phyloP scores from a whole-genome alignment of 53 echinoderm and acorn worm genomes.

The Mesocentrotus franciscanus region DNA sequence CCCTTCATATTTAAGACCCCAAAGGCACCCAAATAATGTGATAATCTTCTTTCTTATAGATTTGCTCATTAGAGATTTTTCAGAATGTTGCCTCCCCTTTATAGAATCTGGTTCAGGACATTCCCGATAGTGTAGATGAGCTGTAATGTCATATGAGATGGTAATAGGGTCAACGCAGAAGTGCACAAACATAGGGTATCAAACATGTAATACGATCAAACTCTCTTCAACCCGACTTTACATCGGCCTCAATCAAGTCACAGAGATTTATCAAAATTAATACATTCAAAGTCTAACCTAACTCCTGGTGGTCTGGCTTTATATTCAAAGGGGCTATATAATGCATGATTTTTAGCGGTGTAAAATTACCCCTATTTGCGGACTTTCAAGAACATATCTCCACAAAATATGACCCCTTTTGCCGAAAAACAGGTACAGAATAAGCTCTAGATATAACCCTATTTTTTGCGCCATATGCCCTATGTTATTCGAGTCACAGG shows the following conservation, averaged over 20 bases:
- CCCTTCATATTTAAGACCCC: too few species aligned
- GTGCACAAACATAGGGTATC: constrained; percentile 22
- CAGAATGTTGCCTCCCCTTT: background rate
- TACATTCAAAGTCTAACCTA: background rate
- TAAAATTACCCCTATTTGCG: too few species aligned
- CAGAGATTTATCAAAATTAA: background rate
- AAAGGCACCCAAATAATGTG: too few species aligned
- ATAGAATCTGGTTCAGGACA: background rate
- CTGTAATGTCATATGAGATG: background rate
- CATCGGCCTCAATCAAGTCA: background rate
- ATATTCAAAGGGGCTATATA: too few species aligned
- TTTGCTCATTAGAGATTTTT: background rate
- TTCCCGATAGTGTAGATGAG: background rate
- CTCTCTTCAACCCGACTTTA: background rate
- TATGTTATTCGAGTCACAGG: too few species aligned
- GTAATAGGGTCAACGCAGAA: constrained; percentile 2
- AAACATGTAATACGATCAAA: background rate
- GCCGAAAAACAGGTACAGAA: too few species aligned
- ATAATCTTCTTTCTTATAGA: too few species aligned
- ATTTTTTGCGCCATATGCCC: too few species aligned
- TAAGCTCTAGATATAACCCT: too few species aligned
- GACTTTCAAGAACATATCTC: too few species aligned
- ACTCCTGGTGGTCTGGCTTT: background rate
- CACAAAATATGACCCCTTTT: too few species aligned
- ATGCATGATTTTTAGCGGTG: too few species aligned